phyloP scores from a whole-genome alignment of 2,113 vertebrate genomes.

The Chitala chitala region DNA sequence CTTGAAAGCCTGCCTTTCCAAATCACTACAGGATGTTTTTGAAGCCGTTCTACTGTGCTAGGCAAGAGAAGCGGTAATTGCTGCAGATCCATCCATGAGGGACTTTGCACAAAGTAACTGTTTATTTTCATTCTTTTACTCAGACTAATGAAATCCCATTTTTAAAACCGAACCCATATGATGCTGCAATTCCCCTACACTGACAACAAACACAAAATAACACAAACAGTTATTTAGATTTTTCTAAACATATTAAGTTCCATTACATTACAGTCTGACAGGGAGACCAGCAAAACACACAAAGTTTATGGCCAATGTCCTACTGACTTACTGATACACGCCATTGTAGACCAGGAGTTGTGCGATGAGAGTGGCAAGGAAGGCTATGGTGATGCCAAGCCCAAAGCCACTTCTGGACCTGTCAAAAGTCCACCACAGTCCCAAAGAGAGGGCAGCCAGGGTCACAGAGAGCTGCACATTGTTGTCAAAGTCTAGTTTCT shows the following conservation, averaged over 20 bases:
- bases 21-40: slow-evolving; percentile 28
- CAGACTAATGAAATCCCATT: slow-evolving; percentile 13
- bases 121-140: not conserved
- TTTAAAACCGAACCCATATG: not conserved
- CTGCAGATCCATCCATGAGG: slow-evolving; percentile 14
- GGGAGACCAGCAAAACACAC: too few species aligned
- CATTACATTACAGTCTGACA: too few species aligned
- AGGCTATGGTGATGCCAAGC: slow-evolving; percentile 82
- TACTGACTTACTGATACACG: slow-evolving; percentile 84
- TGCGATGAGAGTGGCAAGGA: slow-evolving; percentile 81
- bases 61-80: slow-evolving; percentile 32
- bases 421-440: slow-evolving; percentile 96
- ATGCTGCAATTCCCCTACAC: not conserved
- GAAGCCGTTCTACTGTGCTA: slow-evolving; percentile 22
- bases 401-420: slow-evolving; percentile 88
- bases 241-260: not conserved
- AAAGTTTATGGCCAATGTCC: not conserved
- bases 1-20: slow-evolving; percentile 6
- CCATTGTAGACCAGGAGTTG: slow-evolving; percentile 92
- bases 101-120: slow-evolving; percentile 24
- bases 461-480: slow-evolving; percentile 92
- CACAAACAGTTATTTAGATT: not conserved
- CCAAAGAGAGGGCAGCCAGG: slow-evolving; percentile 85
- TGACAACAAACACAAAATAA: not conserved
- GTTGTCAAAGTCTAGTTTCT: slow-evolving; percentile 98